These are phyloP conservation scores for Strongylocentrotus purpuratus DNA, from an alignment of 35 echinoderm and acorn worm species.

Conservation along the genomic window DNA sequence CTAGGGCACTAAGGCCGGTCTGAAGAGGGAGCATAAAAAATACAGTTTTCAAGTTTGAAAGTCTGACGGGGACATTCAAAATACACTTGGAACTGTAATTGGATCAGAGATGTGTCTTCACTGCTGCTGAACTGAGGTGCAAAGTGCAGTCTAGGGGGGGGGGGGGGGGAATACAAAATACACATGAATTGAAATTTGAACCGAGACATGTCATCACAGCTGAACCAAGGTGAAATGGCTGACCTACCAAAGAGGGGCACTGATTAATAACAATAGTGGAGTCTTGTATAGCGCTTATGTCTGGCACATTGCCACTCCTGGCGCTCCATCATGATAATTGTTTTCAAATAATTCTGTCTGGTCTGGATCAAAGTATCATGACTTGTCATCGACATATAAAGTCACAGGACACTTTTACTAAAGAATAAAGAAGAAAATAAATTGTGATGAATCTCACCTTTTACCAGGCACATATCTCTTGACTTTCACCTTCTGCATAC, in stretches of 20 bases:
- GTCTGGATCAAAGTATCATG: no score
- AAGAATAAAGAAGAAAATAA: no score
- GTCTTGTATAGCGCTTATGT: no score
- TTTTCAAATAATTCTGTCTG: no score
- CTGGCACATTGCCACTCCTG: no score
- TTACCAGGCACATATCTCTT: conserved; percentile 96
- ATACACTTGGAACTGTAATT: background rate
- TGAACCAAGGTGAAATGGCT: conserved; percentile 84
- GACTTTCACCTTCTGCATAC: conserved; percentile 98
- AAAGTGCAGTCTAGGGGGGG: conserved; percentile 88
- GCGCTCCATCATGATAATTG: no score
- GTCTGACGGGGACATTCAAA: no score
- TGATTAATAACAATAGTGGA: no score
- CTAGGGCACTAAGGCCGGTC: conserved; percentile 87
- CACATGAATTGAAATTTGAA: conserved; percentile 13
- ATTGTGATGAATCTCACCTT: conserved; percentile 66
- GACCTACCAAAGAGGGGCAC: conserved; percentile 49
- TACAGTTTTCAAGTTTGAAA: no score
- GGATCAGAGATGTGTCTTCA: conserved; percentile 41
- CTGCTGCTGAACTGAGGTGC: conserved; percentile 84
- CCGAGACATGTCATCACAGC: background rate
- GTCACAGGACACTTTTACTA: no score
- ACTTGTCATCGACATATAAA: no score
- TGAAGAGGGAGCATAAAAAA: conserved; percentile 35
- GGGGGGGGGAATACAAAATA: no score